Conservation (phyloP, 2,113 vertebrate species). For the Fukomys damarensis region DNA sequence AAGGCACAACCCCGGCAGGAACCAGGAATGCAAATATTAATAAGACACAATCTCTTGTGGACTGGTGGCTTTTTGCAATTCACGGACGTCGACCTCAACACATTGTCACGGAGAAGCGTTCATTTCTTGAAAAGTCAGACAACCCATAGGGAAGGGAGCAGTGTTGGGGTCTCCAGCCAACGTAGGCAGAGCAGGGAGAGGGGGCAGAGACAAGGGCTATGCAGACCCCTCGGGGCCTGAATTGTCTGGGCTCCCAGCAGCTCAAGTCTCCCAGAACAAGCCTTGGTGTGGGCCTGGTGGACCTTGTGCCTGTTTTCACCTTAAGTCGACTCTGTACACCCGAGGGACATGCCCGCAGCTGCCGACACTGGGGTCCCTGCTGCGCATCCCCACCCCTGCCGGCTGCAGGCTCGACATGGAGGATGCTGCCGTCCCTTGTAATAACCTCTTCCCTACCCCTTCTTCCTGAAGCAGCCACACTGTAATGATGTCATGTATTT, state of each 20-base stretch:
- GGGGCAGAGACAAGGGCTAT: neutral
- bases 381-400: accelerated
- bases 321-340: neutral
- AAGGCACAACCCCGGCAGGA: accelerated
- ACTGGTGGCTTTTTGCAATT: neutral
- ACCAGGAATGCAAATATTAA: accelerated
- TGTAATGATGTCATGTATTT: conserved; percentile 80
- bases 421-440: neutral
- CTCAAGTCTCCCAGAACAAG: accelerated
- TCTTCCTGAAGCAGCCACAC: conserved; percentile 70
- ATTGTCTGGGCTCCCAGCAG: neutral
- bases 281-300: accelerated
- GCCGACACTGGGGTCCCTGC: neutral
- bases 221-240: neutral
- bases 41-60: no score
- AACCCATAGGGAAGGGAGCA: accelerated
- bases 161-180: neutral
- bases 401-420: neutral
- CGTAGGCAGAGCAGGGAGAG: no score
- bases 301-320: neutral
- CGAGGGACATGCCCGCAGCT: neutral
- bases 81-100: accelerated
- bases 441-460: conserved; percentile 41
- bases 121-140: accelerated
- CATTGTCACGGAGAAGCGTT: accelerated